Conservation (phyloP, 1,140 invertebrate genomes). For the Papilio helenus region DNA sequence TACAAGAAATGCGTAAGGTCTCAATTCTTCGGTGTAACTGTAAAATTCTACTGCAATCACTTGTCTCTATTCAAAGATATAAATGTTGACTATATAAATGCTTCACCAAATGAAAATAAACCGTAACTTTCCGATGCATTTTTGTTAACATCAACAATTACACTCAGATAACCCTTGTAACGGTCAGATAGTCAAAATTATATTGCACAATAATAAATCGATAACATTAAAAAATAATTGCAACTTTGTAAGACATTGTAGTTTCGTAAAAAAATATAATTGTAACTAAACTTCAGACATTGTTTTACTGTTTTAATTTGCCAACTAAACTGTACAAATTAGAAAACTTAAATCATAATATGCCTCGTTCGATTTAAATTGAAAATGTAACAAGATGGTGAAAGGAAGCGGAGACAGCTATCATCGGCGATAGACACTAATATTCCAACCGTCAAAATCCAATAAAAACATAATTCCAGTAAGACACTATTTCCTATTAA, state of each 20-base stretch:
- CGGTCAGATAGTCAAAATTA: not conserved
- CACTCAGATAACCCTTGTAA: not conserved
- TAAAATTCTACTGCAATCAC: too few relatives aligned
- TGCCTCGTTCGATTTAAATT: not conserved
- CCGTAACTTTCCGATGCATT: not conserved
- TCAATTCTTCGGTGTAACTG: too few relatives aligned
- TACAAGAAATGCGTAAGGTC: not conserved
- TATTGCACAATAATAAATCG: not conserved
- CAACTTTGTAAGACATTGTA: not conserved
- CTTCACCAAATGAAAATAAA: not conserved
- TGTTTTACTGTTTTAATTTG: not conserved
- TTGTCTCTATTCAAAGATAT: too few relatives aligned
- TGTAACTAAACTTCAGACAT: not conserved
- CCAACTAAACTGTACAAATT: not conserved
- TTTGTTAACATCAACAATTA: not conserved
- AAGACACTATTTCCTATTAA: slow-evolving; percentile 15
- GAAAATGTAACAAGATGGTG: slow-evolving; percentile 4
- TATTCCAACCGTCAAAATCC: not conserved
- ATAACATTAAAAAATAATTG: not conserved
- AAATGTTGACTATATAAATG: too few relatives aligned
- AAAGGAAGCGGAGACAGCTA: slow-evolving; percentile 29
- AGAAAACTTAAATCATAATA: not conserved
- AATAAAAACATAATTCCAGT: slow-evolving; percentile 24
- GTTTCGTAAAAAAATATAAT: not conserved
- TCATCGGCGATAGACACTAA: not conserved